Conservation (phyloP, 2,113 vertebrate species). For the Muntiacus reevesi region DNA sequence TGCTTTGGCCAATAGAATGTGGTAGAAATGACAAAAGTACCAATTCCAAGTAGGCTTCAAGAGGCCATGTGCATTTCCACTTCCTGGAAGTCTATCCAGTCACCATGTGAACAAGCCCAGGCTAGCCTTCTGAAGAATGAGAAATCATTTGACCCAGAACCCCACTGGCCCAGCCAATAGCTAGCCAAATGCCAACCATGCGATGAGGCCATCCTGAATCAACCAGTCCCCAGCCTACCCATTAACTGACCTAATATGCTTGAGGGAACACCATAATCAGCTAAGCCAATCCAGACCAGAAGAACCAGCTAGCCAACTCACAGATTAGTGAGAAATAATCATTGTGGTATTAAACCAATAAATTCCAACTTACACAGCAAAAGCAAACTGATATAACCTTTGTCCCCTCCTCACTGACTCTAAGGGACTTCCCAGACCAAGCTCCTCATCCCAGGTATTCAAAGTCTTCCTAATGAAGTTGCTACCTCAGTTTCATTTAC, state of each 20-base stretch:
- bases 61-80: background rate
- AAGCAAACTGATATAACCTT: background rate
- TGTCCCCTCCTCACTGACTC: background rate
- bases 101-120: background rate
- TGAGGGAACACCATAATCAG: background rate
- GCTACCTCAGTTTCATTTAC: background rate
- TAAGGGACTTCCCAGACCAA: background rate
- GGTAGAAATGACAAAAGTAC: background rate
- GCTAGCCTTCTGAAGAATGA: background rate
- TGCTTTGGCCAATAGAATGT: background rate
- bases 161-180: background rate
- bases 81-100: background rate
- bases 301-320: background rate
- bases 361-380: background rate
- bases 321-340: background rate
- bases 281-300: background rate
- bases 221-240: background rate
- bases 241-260: background rate
- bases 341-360: background rate
- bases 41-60: background rate
- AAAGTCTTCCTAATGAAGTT: background rate
- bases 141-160: background rate
- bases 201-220: background rate
- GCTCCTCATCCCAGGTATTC: background rate
- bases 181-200: background rate